Evolutionary conservation across 1,140 invertebrate genomes (phyloP).

Genomic region (Pseudomyrmex flavicornis): DNA sequence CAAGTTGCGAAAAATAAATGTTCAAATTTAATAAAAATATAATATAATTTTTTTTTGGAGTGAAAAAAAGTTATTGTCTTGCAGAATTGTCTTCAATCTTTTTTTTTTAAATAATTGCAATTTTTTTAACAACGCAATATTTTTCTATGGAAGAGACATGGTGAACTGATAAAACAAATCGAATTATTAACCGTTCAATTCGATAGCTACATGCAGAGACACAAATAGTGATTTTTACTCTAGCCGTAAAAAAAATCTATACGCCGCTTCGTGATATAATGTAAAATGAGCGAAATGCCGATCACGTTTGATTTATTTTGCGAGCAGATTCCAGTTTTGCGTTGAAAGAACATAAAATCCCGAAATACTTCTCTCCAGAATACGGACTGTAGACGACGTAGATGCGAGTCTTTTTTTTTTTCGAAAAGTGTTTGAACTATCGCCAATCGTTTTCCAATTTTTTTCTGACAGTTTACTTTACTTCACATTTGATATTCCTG

Average conservation of each 20-base stretch:
- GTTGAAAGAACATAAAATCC: constrained; percentile 29
- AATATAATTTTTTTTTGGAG: no score
- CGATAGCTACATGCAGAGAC: not conserved
- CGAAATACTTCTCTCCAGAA: constrained; percentile 2
- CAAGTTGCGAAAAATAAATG: not conserved
- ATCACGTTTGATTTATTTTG: constrained; percentile 27
- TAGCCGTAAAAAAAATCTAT: constrained; percentile 37
- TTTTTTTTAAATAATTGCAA: not conserved
- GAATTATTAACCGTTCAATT: not conserved
- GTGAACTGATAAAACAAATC: not conserved
- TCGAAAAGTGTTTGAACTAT: not conserved
- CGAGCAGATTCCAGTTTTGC: constrained; percentile 13
- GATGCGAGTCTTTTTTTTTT: constrained; percentile 7
- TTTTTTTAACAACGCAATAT: not conserved
- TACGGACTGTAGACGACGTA: not conserved
- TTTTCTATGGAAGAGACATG: not conserved
- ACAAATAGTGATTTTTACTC: constrained; percentile 11
- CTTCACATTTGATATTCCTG: constrained; percentile 5
- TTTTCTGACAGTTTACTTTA: not conserved
- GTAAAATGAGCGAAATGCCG: not conserved
- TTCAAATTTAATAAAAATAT: not conserved
- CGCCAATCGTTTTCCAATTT: constrained; percentile 6
- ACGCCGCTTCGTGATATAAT: not conserved
- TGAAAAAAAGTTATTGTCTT: no score
- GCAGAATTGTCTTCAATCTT: no score